Percentiles rank a stretch among this genome's conserved stretches.
These are phyloP conservation scores for Dromiciops gliroides DNA, from an alignment of 2,113 vertebrate species.

Conservation along the genomic window DNA sequence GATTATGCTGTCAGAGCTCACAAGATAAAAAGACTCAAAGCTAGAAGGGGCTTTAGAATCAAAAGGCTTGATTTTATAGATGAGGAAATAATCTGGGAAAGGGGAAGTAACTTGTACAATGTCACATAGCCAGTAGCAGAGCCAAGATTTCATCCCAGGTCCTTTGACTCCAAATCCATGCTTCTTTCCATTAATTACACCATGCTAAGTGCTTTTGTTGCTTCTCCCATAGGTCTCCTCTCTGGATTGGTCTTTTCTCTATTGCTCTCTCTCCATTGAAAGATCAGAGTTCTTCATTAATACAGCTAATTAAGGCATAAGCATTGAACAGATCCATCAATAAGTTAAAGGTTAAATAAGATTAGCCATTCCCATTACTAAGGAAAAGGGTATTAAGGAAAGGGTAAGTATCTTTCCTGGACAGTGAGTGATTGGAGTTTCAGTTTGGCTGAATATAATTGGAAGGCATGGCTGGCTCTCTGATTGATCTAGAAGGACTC, in stretches of 20 bases:
- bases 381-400: not conserved
- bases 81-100: not conserved
- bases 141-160: not conserved
- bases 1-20: not conserved
- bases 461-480: not conserved
- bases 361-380: not conserved
- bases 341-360: not conserved
- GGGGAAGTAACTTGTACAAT: not conserved
- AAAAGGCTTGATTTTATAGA: not conserved
- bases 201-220: not conserved
- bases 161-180: not conserved
- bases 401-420: not conserved
- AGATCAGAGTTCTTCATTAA: slow-evolving; percentile 1
- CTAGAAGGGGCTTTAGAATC: not conserved
- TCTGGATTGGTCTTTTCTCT: not conserved
- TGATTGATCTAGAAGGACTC: not conserved
- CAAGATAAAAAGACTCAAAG: not conserved
- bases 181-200: not conserved
- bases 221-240: not conserved
- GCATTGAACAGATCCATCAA: not conserved
- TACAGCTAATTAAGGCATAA: not conserved
- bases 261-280: not conserved
- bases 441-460: not conserved
- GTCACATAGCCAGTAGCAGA: not conserved
- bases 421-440: not conserved